phyloP scores from a whole-genome alignment of 1,140 invertebrate genomes.

The Pogonognathellus flavescens region DNA sequence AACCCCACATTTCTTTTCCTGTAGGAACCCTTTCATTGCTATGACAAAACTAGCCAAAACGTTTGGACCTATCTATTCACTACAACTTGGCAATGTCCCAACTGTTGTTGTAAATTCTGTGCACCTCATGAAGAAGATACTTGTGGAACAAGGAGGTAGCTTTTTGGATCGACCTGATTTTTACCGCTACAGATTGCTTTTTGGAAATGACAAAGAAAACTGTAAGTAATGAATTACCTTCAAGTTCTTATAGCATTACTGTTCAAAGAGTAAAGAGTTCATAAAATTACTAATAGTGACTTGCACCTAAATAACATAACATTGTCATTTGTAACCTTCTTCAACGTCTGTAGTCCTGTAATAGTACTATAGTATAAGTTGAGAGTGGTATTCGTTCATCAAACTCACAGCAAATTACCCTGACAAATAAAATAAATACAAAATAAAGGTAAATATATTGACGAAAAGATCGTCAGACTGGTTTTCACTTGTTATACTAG shows the following conservation, averaged over 20 bases:
- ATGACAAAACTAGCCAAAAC: slow-evolving; percentile 79
- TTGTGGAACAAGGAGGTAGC: slow-evolving; percentile 83
- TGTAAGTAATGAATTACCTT: slow-evolving; percentile 75
- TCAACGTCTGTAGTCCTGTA: too few relatives aligned
- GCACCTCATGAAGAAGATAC: slow-evolving; percentile 81
- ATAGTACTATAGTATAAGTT: too few relatives aligned
- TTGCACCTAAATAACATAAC: too few relatives aligned
- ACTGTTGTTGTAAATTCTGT: slow-evolving; percentile 85
- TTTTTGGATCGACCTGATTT: slow-evolving; percentile 88
- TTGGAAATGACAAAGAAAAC: slow-evolving; percentile 78
- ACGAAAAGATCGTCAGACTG: too few relatives aligned
- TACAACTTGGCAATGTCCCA: slow-evolving; percentile 79
- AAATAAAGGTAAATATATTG: too few relatives aligned
- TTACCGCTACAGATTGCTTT: slow-evolving; percentile 78
- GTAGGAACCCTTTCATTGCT: slow-evolving; percentile 77
- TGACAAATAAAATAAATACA: too few relatives aligned
- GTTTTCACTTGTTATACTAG: too few relatives aligned
- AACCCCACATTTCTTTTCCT: not conserved
- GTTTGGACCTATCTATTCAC: slow-evolving; percentile 83
- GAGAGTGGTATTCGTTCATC: too few relatives aligned
- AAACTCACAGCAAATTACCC: too few relatives aligned
- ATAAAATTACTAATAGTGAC: too few relatives aligned
- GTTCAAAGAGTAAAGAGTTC: not conserved
- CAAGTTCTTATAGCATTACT: too few relatives aligned
- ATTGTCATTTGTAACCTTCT: too few relatives aligned